A percentile compares a stretch with the other conserved stretches of the same genome.
phyloP scores from a whole-genome alignment of 2,888 invertebrate genomes.

The Dicycla oo region DNA sequence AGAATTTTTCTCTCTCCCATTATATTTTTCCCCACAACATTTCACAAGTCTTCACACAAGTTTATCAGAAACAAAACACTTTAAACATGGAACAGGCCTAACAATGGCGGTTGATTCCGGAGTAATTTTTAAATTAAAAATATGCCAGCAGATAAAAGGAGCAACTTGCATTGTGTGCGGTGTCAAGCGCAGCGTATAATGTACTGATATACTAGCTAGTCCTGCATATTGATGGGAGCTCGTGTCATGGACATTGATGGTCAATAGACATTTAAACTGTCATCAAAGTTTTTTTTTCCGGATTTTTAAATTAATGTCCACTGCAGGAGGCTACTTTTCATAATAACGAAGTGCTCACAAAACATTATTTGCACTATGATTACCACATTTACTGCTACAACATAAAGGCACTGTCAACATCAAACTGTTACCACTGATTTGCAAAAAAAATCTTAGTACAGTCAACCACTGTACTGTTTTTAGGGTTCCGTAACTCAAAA shows the following conservation, averaged over 20 bases:
- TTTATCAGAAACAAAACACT: conserved; percentile 44
- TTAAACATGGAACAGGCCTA: conserved; percentile 33
- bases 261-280: conserved; percentile 34
- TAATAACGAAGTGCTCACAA: too few relatives aligned
- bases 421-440: too few relatives aligned
- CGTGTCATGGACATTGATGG: conserved; percentile 45
- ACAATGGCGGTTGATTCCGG: conserved; percentile 57
- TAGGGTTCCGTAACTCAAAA: too few relatives aligned
- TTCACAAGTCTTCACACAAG: conserved; percentile 24
- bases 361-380: too few relatives aligned
- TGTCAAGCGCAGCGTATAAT: conserved; percentile 67
- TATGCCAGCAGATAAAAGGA: conserved; percentile 43
- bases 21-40: background rate
- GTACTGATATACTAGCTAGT: conserved; percentile 56
- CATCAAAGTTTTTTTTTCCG: background rate
- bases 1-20: background rate
- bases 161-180: conserved; percentile 60
- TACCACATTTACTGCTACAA: too few relatives aligned
- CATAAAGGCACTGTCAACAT: too few relatives aligned
- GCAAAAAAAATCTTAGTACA: too few relatives aligned
- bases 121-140: conserved; percentile 61
- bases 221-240: conserved; percentile 13
- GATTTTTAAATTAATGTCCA: too few relatives aligned
- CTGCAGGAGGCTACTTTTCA: too few relatives aligned
- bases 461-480: too few relatives aligned